Evolutionary conservation across 2,888 invertebrate species (phyloP), one percentile per base, ranked within the genome.

Genomic region (Julus scanicus): DNA sequence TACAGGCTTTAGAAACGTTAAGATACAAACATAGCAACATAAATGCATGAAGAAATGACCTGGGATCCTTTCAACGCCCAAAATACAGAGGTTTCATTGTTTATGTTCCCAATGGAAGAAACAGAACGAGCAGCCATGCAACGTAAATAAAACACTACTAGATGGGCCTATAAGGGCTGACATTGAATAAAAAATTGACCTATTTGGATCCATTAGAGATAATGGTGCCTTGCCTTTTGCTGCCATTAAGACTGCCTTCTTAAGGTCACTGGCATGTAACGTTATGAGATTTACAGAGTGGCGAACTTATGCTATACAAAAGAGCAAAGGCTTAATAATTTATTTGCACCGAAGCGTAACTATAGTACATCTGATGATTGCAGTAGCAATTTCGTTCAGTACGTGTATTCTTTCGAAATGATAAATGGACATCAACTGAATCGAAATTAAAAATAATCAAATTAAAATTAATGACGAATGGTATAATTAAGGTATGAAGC

Each of bases 131-230:
- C 71, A 29, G 29, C 71, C 71, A 71, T 71, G 29, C 71, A 71
- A 71, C 71, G 71, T 71, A 71, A 71, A 71, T 71, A 71, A 29
- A n/a, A 71, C 71, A 71, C 71, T 71, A 20, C 20, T 71, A 71
- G 71, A 71, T 71, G 71, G 29, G 71, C 20, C 71, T 71, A 71
- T 71, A 71, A 71, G 71, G 71, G 71, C 29, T 71, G 71, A 71
- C 71, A 71, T 71, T 71, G 71, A 71, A 71, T 71, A 71, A 71
- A 71, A 71, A 71, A 71, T 71, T 71, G 71, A 71, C 71, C 71
- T 29, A 71, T 71, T 71, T 71, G 71, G 71, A 71, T 71, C 71
- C 71, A 71, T 71, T 71, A 71, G n/a, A 20, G 71, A 71, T 71
- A 71, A 71, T 29, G 20, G 71, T 9, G 71, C 71, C 71, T 71